Evolutionary conservation across 2,113 vertebrate species (phyloP), one percentile per base, ranked within the genome.

Genomic region (Origma solitaria): DNA sequence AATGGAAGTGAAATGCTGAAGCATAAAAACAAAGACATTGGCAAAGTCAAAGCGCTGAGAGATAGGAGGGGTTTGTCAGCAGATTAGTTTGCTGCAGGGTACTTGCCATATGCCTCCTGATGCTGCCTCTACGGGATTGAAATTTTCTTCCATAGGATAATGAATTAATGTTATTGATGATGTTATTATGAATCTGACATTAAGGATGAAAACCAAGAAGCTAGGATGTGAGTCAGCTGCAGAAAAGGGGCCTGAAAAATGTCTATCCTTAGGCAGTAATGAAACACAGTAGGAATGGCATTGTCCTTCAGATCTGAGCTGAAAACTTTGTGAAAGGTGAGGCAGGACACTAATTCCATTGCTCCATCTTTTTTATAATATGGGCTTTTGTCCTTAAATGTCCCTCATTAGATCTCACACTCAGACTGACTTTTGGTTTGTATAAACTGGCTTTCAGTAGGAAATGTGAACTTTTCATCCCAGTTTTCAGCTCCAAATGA

Each of bases 151-250:
- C 45, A 37, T 6, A 65, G 33, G 50, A 64, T 44, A 77, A 92
- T 81, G 62, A 86, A 72, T 79, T 87, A 94, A 68, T 60, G 25
- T 71, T 93, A 88, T 73, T 92, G 82, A 94, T 81, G 66, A 73
- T 62, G 56, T 57, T 71, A 60, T 91, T 90, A 86, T 35, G 64
- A 76, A 71, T 75, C 51, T 88, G 90, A 60, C 51, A 68, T 51
- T 68, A 71, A 90, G 44, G 47, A 77, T 75, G 35, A 83, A 72
- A 95, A 38, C 9, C 49, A 80, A 13, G 7, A 19, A 86, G 64
- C 47, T 70, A 64, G 15, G 62, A 83, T 70, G 51, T 69, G 70
- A 96, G 25, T 77, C 87, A 92, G 47, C 76, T 88, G 49, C 31
- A 70, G 60, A 81, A 94, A 94, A 78, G 20, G 13, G 24, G 4